Conservation (phyloP, 2,113 vertebrate genomes). For the Chaetodon trifascialis region DNA sequence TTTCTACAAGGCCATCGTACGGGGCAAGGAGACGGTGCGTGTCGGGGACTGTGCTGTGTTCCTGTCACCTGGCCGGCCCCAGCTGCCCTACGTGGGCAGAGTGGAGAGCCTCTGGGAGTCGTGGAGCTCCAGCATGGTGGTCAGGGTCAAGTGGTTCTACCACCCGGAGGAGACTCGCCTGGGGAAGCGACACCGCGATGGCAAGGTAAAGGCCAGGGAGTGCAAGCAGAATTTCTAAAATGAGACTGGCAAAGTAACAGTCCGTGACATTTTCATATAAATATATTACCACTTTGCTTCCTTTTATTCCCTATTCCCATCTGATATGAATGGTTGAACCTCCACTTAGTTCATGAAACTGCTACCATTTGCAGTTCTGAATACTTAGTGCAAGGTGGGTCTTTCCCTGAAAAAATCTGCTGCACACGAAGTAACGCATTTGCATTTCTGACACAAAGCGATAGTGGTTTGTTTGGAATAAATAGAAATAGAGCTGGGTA, state of each 20-base stretch:
- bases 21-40: slow-evolving; percentile 94
- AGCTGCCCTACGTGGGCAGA: slow-evolving; percentile 96
- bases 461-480: slow-evolving; percentile 44
- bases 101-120: slow-evolving; percentile 99
- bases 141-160: slow-evolving; percentile 99
- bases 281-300: slow-evolving; percentile 27
- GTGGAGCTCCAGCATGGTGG: slow-evolving; percentile 99
- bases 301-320: slow-evolving; percentile 35
- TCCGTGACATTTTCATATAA: slow-evolving; percentile 44
- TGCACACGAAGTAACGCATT: slow-evolving; percentile 19
- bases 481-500: background rate
- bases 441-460: slow-evolving; percentile 24
- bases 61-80: slow-evolving; percentile 94
- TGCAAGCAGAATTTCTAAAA: slow-evolving; percentile 20
- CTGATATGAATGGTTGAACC: slow-evolving; percentile 29
- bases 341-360: slow-evolving; percentile 21
- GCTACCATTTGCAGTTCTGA: slow-evolving; percentile 32
- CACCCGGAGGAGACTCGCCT: slow-evolving; percentile 98
- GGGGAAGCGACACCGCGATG: slow-evolving; percentile 94
- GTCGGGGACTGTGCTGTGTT: slow-evolving; percentile 97
- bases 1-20: slow-evolving; percentile 98
- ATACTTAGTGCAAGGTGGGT: background rate
- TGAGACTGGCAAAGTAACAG: slow-evolving; percentile 40
- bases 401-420: slow-evolving; percentile 16
- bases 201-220: slow-evolving; percentile 88